These are phyloP conservation scores for Glaucidium brasilianum DNA, from an alignment of 2,113 vertebrate genomes.

Conservation along the genomic window DNA sequence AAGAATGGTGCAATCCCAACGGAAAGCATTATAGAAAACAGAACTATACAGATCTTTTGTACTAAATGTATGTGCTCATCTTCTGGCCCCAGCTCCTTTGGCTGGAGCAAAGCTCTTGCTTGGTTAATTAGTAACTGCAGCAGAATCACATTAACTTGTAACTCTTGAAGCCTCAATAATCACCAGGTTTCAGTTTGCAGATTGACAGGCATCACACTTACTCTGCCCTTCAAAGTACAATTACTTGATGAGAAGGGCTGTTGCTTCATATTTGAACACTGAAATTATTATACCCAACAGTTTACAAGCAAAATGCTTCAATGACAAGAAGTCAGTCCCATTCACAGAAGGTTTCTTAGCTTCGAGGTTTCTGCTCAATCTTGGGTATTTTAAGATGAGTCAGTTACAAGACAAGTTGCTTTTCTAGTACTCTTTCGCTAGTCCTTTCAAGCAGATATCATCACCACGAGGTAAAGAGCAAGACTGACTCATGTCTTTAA, in stretches of 20 bases:
- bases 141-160: not conserved
- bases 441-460: not conserved
- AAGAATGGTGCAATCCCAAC: not conserved
- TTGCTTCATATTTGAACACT: not conserved
- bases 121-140: slow-evolving; percentile 52
- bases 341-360: not conserved
- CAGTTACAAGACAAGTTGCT: not conserved
- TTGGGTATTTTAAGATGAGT: not conserved
- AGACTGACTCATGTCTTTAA: not conserved
- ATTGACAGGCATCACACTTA: not conserved
- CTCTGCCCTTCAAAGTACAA: not conserved
- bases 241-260: not conserved
- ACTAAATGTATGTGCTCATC: not conserved
- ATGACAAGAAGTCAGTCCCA: not conserved
- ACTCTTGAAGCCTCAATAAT: not conserved
- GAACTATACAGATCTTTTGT: not conserved
- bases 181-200: not conserved
- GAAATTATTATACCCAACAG: not conserved
- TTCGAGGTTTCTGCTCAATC: not conserved
- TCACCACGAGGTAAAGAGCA: not conserved
- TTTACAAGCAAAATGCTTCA: not conserved
- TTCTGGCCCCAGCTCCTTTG: not conserved
- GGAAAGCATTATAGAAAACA: not conserved
- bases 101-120: not conserved
- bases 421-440: not conserved